phyloP scores from a whole-genome alignment of 2,888 invertebrate species.

The Epirrita christyi region DNA sequence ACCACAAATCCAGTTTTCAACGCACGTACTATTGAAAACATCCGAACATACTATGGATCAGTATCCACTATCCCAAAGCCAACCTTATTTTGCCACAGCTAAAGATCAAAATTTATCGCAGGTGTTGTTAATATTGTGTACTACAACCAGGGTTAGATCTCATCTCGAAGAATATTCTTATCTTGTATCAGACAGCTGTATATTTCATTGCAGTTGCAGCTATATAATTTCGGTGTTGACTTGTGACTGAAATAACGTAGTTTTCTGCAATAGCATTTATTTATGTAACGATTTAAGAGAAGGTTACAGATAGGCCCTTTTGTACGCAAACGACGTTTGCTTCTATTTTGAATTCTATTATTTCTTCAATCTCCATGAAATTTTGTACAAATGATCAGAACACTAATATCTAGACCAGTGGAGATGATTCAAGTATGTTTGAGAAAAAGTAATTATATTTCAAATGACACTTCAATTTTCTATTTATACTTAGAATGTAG shows the following conservation, averaged over 20 bases:
- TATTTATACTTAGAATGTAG: no score
- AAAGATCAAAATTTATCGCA: slow-evolving; percentile 11
- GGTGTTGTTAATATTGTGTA: slow-evolving; percentile 2
- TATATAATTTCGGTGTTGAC: slow-evolving; percentile 19
- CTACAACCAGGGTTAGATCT: slow-evolving; percentile 21
- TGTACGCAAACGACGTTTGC: no score
- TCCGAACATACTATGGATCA: slow-evolving; percentile 10
- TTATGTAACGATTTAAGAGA: no score
- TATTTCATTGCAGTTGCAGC: slow-evolving; percentile 33
- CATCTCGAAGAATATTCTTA: slow-evolving; percentile 31
- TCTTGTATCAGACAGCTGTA: slow-evolving; percentile 33
- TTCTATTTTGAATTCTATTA: no score
- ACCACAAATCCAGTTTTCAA: slow-evolving; percentile 38
- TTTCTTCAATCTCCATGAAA: no score
- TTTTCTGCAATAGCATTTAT: background rate
- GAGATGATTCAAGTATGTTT: no score
- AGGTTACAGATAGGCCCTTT: no score
- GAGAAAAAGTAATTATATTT: no score
- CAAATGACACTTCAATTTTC: no score
- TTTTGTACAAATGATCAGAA: no score
- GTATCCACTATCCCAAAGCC: slow-evolving; percentile 2
- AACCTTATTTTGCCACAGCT: background rate
- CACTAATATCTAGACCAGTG: no score
- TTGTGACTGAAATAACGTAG: slow-evolving; percentile 14
- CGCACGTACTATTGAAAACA: slow-evolving; percentile 39